Evolutionary conservation across 2,888 invertebrate genomes (phyloP), one percentile per base, ranked within the genome.

Genomic region (Dicycla oo): DNA sequence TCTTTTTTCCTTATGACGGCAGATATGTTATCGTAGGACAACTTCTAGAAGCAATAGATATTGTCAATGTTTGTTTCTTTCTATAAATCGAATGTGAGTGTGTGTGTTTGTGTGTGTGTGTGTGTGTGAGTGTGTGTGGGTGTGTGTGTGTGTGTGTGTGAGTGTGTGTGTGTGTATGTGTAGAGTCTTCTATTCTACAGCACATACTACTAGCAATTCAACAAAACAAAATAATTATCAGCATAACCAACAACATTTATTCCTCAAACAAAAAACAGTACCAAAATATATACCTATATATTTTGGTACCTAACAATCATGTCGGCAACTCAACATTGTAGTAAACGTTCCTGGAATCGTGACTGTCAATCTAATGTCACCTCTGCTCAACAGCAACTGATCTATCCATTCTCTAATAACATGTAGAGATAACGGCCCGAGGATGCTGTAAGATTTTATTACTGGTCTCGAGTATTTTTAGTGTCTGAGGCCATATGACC

Each of bases 391-490:
- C 78, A 51, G 66, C 11, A 38, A 49, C 61, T 87, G 75, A 79
- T 85, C 83, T 83, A 82, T 81, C 83, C 82, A 77, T 83, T 76
- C 70, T 74, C 73, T 88, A 88, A 88, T 88, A 88, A 88, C 76
- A 89, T 85, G 85, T 86, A 83, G 81, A 90, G 88, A 88, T 87
- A 89, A 84, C 86, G 87, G 82, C 83, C 80, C 79, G 80, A 85
- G 83, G 75, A 83, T 78, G 84, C 81, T 78, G 82, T 86, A 69
- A 79, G 56, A 81, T 91, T 91, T 91, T 91, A 92, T 91, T 86
- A 86, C 84, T 75, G 73, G 60, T 68, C 83, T 84, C 77, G 69
- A 81, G 73, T 79, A 82, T 82, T 83, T 80, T 82, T 75, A 78
- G 69, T 75, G 64, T 77, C 68, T 58, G 64, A 64, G 76, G 67